phyloP scores from a whole-genome alignment of 2,113 vertebrate genomes.

The Colistium nudipinnis region DNA sequence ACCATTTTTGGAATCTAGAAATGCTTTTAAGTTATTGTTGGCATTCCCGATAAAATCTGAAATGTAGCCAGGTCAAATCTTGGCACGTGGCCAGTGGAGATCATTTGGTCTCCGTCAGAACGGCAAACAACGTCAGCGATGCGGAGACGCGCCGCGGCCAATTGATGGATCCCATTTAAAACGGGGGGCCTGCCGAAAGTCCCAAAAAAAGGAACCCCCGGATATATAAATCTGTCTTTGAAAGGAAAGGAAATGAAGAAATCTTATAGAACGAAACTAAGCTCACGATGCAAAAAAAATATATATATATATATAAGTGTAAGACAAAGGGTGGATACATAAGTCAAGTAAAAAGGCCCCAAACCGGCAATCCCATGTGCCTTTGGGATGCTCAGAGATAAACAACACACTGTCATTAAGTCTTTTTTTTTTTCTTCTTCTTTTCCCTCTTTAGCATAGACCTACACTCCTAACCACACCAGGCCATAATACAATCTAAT shows the following conservation, averaged over 20 bases:
- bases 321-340: conserved; percentile 61
- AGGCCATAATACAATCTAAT: conserved; percentile 42
- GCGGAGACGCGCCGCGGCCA: conserved; percentile 24
- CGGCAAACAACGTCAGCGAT: conserved; percentile 29
- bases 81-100: conserved; percentile 36
- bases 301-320: conserved; percentile 43
- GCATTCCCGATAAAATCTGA: conserved; percentile 39
- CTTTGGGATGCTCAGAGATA: conserved; percentile 66
- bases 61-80: conserved; percentile 37
- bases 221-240: conserved; percentile 17
- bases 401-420: conserved; percentile 42
- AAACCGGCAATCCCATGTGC: conserved; percentile 70
- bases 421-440: no score
- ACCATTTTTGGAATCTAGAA: conserved; percentile 57
- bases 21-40: conserved; percentile 32
- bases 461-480: conserved; percentile 29
- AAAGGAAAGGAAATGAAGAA: conserved; percentile 26
- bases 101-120: conserved; percentile 64
- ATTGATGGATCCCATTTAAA: conserved; percentile 49
- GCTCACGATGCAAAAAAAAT: conserved; percentile 22
- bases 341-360: conserved; percentile 68
- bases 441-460: conserved; percentile 30
- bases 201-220: conserved; percentile 25
- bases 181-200: conserved; percentile 29
- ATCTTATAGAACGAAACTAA: not conserved